A percentile compares a stretch with the other conserved stretches of the same genome.
phyloP scores from a whole-genome alignment of 2,888 invertebrate species.

The Caenorhabditis sp. region DNA sequence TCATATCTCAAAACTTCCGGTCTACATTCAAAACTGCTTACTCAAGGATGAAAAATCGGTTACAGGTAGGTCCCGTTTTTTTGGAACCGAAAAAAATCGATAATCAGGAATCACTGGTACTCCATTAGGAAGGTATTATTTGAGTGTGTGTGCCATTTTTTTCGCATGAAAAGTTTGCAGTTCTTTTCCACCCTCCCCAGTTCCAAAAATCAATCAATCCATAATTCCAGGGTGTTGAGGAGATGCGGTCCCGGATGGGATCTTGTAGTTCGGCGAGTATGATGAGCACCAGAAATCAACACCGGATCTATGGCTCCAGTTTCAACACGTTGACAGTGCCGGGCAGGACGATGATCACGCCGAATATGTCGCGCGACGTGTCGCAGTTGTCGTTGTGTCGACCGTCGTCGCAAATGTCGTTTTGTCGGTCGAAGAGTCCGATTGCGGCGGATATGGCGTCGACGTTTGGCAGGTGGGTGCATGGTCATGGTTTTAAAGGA shows the following conservation, averaged over 20 bases:
- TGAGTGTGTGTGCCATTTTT: neutral
- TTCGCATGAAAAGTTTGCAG: neutral
- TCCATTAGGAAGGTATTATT: neutral
- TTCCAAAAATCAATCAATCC: neutral
- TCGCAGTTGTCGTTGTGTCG: conserved; percentile 55
- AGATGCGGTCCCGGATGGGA: conserved; percentile 56
- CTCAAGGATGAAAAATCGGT: conserved; percentile 55
- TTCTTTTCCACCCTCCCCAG: neutral
- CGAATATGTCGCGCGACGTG: conserved; percentile 60
- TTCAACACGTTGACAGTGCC: conserved; percentile 60
- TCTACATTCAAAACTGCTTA: conserved; percentile 63
- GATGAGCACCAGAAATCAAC: conserved; percentile 57
- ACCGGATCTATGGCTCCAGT: conserved; percentile 51
- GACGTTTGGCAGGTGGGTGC: conserved; percentile 16
- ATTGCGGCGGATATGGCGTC: conserved; percentile 42
- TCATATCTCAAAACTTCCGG: conserved; percentile 76
- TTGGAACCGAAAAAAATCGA: neutral
- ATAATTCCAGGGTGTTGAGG: conserved; percentile 50
- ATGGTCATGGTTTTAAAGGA: neutral
- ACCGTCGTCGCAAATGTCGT: conserved; percentile 42
- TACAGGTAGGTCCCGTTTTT: conserved; percentile 56
- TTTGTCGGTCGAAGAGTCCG: conserved; percentile 44
- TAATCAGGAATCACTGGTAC: conserved; percentile 17
- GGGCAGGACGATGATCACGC: conserved; percentile 58
- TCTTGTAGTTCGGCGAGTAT: conserved; percentile 57